Evolutionary conservation across 2,113 vertebrate species (phyloP).

Genomic region (Campylomormyrus tamandua): DNA sequence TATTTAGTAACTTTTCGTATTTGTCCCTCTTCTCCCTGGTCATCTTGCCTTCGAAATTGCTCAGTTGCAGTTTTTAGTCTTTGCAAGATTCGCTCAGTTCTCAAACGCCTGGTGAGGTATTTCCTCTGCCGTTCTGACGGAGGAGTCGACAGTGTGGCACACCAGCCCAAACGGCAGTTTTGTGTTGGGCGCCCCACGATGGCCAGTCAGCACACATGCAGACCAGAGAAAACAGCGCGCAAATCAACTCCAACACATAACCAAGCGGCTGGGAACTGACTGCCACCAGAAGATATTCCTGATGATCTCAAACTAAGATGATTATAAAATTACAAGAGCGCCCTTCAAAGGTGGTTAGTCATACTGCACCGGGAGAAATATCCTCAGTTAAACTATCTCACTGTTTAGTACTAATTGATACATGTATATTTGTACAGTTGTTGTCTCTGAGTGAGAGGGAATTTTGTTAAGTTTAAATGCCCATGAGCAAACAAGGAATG

Average conservation of each 20-base stretch:
- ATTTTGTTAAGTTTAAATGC: background rate
- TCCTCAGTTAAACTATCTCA: background rate
- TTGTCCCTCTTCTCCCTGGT: background rate
- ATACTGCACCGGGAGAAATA: background rate
- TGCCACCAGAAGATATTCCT: background rate
- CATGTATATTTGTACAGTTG: background rate
- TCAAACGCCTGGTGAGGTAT: background rate
- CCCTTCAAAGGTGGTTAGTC: background rate
- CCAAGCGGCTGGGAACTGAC: background rate
- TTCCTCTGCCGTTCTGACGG: background rate
- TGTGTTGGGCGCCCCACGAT: background rate
- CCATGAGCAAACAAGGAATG: background rate
- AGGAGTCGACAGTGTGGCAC: background rate
- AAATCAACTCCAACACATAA: background rate
- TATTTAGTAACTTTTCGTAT: background rate
- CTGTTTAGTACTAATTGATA: background rate
- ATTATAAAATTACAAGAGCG: background rate
- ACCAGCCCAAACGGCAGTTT: background rate
- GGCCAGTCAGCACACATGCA: background rate
- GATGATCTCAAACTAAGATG: background rate
- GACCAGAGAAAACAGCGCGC: background rate
- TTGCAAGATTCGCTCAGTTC: background rate
- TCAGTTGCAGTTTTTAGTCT: background rate
- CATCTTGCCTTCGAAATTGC: background rate
- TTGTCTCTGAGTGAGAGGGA: background rate